Base-by-base conservation (phyloP, 2,113 vertebrate genomes). In the Neolamprologus caudopunctatus region DNA sequence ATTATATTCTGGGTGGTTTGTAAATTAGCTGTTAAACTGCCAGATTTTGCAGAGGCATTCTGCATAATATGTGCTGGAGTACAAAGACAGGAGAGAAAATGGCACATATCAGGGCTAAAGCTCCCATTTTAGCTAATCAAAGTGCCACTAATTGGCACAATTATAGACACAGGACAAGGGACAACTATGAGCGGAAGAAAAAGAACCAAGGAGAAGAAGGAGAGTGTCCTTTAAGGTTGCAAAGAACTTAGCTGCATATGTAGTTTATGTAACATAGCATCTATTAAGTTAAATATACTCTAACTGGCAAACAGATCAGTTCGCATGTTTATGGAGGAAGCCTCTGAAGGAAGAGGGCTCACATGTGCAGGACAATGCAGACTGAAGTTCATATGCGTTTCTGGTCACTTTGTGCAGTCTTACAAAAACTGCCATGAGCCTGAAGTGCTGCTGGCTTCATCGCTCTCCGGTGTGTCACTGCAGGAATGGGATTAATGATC, bases 91-190 rank as follows among this genome's bases (percentile, higher is more conserved):
- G 82, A 83, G 79, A 80, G 57, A 33, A 88, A 82, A 81, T 24
- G 47, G n/a, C 83, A 89, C 73, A 85, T 16, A 86, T 91, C 54
- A 51, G 47, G 55, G 53, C 81, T 68, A 57, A 89, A 58, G 85
- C 80, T 86, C 31, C 61, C 19, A 86, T 10, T 93, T 85, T 89
- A 71, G 61, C 26, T 80, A 92, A 91, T 91, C 88, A 89, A 90
- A 94, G 88, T 31, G 19, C 50, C 4, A 12, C 79, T 93, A 94
- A 94, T 94, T 94, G 84, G 71, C 73, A 84, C 80, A 90, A 89
- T 91, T 93, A 93, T 51, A 50, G 53, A 81, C 81, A 68, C 78
- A 73, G 21, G 55, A 80, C 2, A 51, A 55, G 82, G 75, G 54
- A 75, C 82, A 55, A 54, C 40, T 51, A 71, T 47, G 17, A 24